Evolutionary conservation across 2,797 vertebrate species (phyloP).

Genomic region (Enoplosus armatus): DNA sequence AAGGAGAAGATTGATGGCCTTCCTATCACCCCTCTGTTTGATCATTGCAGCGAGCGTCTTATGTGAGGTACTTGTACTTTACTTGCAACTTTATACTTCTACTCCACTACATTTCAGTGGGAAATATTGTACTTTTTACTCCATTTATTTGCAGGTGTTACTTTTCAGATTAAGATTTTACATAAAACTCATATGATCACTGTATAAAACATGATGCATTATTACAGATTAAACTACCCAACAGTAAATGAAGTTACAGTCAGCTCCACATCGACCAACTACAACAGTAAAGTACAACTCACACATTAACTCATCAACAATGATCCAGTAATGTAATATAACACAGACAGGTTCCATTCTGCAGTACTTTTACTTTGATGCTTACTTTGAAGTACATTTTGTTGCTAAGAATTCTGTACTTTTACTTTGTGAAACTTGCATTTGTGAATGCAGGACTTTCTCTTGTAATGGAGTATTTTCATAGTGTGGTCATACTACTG

Average conservation of each 20-base stretch:
- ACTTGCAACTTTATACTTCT: neutral
- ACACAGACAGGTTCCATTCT: neutral
- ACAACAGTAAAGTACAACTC: neutral
- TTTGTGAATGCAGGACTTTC: neutral
- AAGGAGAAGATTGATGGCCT: conserved; percentile 9
- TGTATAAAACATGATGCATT: neutral
- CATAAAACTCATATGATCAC: neutral
- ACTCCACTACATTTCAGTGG: neutral
- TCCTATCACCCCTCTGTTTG: neutral
- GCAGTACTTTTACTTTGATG: neutral
- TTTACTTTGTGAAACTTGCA: neutral
- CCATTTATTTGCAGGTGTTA: neutral
- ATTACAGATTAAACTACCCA: neutral
- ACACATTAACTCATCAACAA: neutral
- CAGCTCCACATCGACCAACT: neutral
- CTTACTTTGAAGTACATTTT: neutral
- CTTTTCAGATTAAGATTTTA: neutral
- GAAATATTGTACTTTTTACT: neutral
- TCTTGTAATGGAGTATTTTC: neutral
- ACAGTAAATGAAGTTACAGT: neutral
- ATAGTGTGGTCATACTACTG: neutral
- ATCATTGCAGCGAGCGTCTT: neutral
- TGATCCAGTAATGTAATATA: neutral
- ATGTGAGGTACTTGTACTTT: neutral
- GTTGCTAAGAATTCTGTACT: neutral